A percentile compares a stretch with the other conserved stretches of the same genome.
phyloP scores from a whole-genome alignment of 1,140 invertebrate species.

The Daktulosphaira vitifoliae region DNA sequence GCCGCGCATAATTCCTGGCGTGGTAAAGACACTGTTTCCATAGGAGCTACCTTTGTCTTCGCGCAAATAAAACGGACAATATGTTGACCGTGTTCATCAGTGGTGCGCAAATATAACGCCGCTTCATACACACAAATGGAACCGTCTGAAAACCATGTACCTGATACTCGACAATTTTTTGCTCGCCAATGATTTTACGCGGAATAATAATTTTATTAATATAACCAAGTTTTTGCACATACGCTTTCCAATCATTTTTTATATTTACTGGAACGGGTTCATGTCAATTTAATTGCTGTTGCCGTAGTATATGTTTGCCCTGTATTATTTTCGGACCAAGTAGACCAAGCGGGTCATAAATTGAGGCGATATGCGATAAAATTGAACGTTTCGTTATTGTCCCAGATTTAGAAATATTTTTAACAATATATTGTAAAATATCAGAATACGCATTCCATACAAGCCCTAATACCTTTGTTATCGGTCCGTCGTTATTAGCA shows the following conservation, averaged over 20 bases:
- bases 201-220: too few species aligned
- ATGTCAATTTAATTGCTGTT: background rate
- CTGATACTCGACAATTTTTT: constrained; percentile 36
- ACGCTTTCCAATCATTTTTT: too few species aligned
- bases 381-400: too few species aligned
- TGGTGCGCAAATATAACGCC: constrained; percentile 36
- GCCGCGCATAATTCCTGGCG: constrained; percentile 44
- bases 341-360: too few species aligned
- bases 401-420: too few species aligned
- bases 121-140: constrained; percentile 12
- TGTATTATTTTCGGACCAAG: too few species aligned
- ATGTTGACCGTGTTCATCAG: too few species aligned
- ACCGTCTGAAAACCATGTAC: constrained; percentile 39
- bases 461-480: constrained; percentile 32
- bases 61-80: too few species aligned
- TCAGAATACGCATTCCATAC: too few species aligned
- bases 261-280: constrained; percentile 36
- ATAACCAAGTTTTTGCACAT: constrained; percentile 41
- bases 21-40: constrained; percentile 41
- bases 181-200: background rate
- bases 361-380: too few species aligned
- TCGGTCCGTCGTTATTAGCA: background rate
- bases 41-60: too few species aligned
- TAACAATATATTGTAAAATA: too few species aligned
- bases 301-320: constrained; percentile 20